Evolutionary conservation across 1,140 invertebrate species (phyloP).

Genomic region (Brachystomella parvula): DNA sequence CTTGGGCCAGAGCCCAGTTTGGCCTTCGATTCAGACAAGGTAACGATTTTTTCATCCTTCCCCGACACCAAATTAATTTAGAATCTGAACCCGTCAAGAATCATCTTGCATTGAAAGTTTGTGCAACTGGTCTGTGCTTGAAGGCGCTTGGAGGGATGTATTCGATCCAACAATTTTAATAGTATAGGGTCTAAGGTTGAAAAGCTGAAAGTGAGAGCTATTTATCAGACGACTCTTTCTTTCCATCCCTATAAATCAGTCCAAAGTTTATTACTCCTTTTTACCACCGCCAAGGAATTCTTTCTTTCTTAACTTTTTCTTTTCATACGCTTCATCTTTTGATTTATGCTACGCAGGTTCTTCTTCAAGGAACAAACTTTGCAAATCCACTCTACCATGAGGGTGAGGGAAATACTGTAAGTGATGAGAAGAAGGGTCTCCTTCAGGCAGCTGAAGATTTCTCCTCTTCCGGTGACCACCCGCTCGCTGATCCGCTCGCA

Average conservation of each 20-base stretch:
- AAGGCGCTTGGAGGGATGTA: too few relatives aligned
- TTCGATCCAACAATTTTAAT: too few relatives aligned
- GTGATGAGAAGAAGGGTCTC: slow-evolving; percentile 51
- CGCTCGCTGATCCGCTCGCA: slow-evolving; percentile 33
- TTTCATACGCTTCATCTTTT: slow-evolving; percentile 33
- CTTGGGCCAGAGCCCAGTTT: slow-evolving; percentile 49
- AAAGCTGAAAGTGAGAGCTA: neutral
- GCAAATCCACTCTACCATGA: slow-evolving; percentile 74
- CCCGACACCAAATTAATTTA: neutral
- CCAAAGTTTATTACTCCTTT: slow-evolving; percentile 5
- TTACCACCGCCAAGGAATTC: too few relatives aligned
- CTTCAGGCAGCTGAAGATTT: slow-evolving; percentile 42
- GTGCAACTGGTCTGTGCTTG: too few relatives aligned
- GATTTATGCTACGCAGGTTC: slow-evolving; percentile 36
- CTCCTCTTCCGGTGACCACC: slow-evolving; percentile 36
- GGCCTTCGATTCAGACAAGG: slow-evolving; percentile 53
- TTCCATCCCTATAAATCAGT: neutral
- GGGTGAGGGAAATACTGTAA: slow-evolving; percentile 44
- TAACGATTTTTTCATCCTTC: slow-evolving; percentile 39
- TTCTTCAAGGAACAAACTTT: slow-evolving; percentile 58
- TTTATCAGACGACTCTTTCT: neutral
- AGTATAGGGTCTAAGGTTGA: neutral
- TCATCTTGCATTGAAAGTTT: neutral
- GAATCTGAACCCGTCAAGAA: neutral
- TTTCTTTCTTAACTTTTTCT: slow-evolving; percentile 9